These are phyloP conservation scores for Diorhabda sublineata DNA, from an alignment of 1,140 invertebrate genomes.

Conservation along the genomic window DNA sequence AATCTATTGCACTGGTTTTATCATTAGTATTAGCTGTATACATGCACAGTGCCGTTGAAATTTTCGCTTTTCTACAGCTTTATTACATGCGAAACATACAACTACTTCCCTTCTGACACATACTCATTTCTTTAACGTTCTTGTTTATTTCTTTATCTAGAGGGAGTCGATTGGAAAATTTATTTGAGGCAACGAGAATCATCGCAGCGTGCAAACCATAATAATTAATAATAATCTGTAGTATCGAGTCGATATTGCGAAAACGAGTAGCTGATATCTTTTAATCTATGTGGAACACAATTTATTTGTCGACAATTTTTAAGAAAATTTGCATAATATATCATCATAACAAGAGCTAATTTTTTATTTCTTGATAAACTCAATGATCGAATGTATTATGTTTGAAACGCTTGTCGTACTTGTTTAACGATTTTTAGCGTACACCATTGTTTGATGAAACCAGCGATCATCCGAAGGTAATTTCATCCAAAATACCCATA, in stretches of 20 bases:
- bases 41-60: slow-evolving; percentile 13
- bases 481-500: neutral
- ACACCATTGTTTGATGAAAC: neutral
- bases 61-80: slow-evolving; percentile 1
- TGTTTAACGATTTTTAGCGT: no score
- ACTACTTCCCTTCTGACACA: neutral
- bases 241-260: no score
- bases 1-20: slow-evolving; percentile 38
- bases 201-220: neutral
- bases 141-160: neutral
- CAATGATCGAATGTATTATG: no score
- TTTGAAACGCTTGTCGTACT: no score
- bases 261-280: no score
- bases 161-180: neutral
- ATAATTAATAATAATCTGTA: no score
- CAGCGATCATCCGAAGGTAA: neutral
- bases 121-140: neutral
- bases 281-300: no score
- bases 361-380: no score
- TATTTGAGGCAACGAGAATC: neutral
- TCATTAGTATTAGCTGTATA: slow-evolving; percentile 34
- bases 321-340: no score
- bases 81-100: neutral
- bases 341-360: no score
- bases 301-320: no score